phyloP scores from a whole-genome alignment of 2,888 invertebrate species.

The Frankliniella intonsa region DNA sequence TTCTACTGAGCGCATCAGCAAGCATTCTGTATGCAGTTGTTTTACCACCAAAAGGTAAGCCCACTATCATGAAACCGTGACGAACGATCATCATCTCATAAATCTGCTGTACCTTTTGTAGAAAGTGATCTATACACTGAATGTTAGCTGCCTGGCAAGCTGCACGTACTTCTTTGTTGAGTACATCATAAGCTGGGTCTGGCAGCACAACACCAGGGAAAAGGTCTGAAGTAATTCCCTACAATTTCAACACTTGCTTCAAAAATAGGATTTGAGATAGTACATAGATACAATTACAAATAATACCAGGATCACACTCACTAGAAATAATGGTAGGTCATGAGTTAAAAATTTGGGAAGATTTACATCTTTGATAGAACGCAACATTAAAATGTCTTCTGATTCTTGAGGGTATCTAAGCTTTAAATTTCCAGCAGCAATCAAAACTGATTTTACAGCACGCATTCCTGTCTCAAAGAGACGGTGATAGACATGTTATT shows the following conservation, averaged over 20 bases:
- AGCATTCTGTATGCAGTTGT: constrained; percentile 78
- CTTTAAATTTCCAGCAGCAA: constrained; percentile 87
- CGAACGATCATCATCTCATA: constrained; percentile 94
- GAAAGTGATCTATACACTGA: constrained; percentile 77
- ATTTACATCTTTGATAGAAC: constrained; percentile 92
- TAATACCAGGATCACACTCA: constrained; percentile 40
- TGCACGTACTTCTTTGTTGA: constrained; percentile 61
- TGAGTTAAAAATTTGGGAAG: constrained; percentile 87
- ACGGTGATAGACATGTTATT: constrained; percentile 30
- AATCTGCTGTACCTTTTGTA: constrained; percentile 84
- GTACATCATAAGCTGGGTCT: constrained; percentile 69
- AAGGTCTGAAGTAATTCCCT: constrained; percentile 88
- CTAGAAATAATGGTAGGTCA: constrained; percentile 81
- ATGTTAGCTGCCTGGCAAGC: constrained; percentile 68
- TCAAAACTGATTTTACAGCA: constrained; percentile 88
- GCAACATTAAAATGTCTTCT: constrained; percentile 78
- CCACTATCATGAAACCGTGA: constrained; percentile 93
- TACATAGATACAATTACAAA: not conserved
- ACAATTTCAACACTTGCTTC: constrained; percentile 41
- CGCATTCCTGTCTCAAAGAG: constrained; percentile 64
- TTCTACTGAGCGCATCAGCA: constrained; percentile 71
- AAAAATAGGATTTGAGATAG: constrained; percentile 30
- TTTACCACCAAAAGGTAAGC: constrained; percentile 88
- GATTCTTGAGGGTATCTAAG: constrained; percentile 80
- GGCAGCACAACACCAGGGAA: constrained; percentile 83